These are phyloP conservation scores for Galbula dea DNA, from an alignment of 2,113 vertebrate species.

Conservation along the genomic window DNA sequence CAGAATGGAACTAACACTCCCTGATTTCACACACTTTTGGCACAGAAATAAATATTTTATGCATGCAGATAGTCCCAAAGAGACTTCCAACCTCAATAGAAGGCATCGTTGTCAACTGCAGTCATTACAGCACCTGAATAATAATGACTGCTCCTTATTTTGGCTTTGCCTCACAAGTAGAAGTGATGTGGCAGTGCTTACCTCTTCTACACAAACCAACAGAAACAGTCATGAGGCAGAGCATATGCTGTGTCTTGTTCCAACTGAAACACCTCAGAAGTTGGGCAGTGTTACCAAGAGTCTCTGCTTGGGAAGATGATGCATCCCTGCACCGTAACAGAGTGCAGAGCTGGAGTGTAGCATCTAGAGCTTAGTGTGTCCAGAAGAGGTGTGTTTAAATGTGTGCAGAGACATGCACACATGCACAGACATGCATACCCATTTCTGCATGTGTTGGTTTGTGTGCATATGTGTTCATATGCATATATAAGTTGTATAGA, in stretches of 20 bases:
- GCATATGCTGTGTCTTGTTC: neutral
- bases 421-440: neutral
- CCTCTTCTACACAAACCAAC: neutral
- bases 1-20: neutral
- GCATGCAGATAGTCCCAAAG: neutral
- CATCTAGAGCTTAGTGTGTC: neutral
- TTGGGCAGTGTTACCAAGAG: neutral
- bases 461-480: neutral
- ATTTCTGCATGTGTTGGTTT: neutral
- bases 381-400: neutral
- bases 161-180: neutral
- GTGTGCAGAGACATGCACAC: neutral
- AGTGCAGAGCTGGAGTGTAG: neutral
- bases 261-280: neutral
- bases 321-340: neutral
- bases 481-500: accelerated
- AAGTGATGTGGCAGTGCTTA: neutral
- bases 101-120: neutral
- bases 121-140: neutral
- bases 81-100: neutral
- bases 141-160: neutral
- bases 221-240: neutral
- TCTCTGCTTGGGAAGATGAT: neutral
- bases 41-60: constrained; percentile 13
- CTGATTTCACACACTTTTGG: neutral